A percentile compares a stretch with the other conserved stretches of the same genome.
Evolutionary conservation across 2,888 invertebrate species (phyloP).

Genomic region (Xestoiulus laeticollis): DNA sequence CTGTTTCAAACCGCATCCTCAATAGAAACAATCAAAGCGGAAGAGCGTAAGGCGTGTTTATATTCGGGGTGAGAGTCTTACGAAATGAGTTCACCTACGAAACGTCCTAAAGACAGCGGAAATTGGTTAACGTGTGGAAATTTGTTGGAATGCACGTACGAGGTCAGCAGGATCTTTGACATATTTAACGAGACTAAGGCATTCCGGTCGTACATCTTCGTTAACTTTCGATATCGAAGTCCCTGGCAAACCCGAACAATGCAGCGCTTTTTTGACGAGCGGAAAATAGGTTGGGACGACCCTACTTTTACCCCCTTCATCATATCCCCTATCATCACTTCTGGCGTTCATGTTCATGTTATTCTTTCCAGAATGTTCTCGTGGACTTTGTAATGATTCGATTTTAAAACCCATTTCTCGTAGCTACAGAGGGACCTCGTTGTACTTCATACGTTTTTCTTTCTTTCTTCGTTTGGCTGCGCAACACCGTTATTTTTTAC

Average conservation of each 20-base stretch:
- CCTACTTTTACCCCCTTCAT: not conserved
- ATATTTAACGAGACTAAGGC: too few relatives aligned
- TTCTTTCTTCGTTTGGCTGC: not conserved
- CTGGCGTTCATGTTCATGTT: not conserved
- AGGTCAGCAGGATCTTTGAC: too few relatives aligned
- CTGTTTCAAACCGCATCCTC: too few relatives aligned
- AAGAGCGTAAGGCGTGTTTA: too few relatives aligned
- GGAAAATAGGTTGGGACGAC: not conserved
- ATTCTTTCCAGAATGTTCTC: conserved; percentile 5
- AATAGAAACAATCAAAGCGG: too few relatives aligned
- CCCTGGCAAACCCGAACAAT: not conserved
- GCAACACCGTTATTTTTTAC: not conserved
- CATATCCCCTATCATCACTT: not conserved
- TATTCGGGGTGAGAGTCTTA: too few relatives aligned
- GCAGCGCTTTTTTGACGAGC: not conserved
- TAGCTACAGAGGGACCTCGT: conserved; percentile 1
- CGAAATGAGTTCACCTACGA: too few relatives aligned
- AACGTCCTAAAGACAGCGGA: too few relatives aligned
- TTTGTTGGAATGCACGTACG: too few relatives aligned
- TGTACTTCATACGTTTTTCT: not conserved
- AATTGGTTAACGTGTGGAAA: too few relatives aligned
- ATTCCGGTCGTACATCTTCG: too few relatives aligned
- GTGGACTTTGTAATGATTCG: not conserved
- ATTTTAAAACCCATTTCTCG: not conserved
- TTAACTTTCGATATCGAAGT: too few relatives aligned